Percentiles rank a stretch among this genome's conserved stretches.
These are phyloP conservation scores for Microtus ochrogaster DNA, from an alignment of 2,113 vertebrate genomes.

Conservation along the genomic window DNA sequence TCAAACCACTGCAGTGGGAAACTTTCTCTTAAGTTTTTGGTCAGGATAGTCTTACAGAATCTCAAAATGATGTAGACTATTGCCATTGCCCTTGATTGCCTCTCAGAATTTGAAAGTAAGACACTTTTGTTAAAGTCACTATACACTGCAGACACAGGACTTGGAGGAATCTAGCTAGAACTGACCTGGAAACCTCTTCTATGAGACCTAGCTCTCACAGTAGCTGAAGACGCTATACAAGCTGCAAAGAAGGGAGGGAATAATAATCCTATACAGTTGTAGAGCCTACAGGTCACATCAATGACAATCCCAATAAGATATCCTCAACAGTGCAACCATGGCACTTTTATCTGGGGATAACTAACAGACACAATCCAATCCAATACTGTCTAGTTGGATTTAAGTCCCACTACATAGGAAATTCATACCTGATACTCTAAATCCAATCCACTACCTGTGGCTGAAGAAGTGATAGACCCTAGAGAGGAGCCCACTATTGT, in stretches of 20 bases:
- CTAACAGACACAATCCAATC: not conserved
- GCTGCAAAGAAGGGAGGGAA: no score
- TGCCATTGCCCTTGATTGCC: not conserved
- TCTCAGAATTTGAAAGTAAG: not conserved
- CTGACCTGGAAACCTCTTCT: not conserved
- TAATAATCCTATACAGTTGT: not conserved
- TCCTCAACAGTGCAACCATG: not conserved
- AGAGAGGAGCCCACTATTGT: not conserved
- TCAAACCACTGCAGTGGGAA: not conserved
- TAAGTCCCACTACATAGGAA: not conserved
- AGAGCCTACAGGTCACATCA: not conserved
- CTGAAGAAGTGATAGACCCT: not conserved
- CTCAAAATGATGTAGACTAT: not conserved
- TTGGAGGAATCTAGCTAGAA: not conserved
- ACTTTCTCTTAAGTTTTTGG: not conserved
- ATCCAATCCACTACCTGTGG: not conserved
- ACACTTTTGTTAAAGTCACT: not conserved
- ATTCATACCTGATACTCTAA: not conserved
- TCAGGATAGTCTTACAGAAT: not conserved
- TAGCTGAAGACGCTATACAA: not conserved
- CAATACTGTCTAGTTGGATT: not conserved
- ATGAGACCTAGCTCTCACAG: not conserved
- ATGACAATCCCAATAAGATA: not conserved
- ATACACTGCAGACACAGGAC: not conserved
- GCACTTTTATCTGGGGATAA: not conserved